Evolutionary conservation across 35 echinoderm and acorn worm species (phyloP), one percentile per base, ranked within the genome.

Genomic region (Eucidaris tribuloides): DNA sequence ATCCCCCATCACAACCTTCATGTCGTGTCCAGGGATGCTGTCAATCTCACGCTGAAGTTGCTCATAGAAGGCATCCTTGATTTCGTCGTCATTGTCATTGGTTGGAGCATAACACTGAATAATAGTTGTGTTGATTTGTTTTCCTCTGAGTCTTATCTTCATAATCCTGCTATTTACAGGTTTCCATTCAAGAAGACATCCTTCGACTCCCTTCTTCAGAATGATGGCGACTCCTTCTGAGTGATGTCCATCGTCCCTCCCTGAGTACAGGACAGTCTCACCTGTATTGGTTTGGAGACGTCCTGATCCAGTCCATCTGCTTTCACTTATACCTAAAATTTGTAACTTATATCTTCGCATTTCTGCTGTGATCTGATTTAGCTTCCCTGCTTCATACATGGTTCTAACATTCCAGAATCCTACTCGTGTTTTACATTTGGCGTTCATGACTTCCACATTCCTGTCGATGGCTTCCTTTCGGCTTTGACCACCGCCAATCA

Each of bases 51-150:
- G n/a, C n/a, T n/a, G n/a, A n/a, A n/a, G n/a, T n/a, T n/a, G n/a
- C n/a, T n/a, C n/a, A n/a, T n/a, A n/a, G n/a, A 5, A 81, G 55
- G 55, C 79, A 50, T 63, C 59, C 23, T 29, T 63, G 28, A 6
- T 63, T 63, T 63, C 59, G 5, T 84, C 82, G 24, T 71, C 82
- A 30, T 20, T 62, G 35, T 71, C 60, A 71, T 71, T 72, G 37
- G 82, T 84, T 46, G 82, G 82, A 43, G 82, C 82, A 46, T 84
- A 84, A 31, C 58, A 35, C 28, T 84, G 82, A 18, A 84, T 5
- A 19, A 84, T 38, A 35, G 82, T 71, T 4, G 42, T 68, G 27
- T 84, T 84, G 42, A 68, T 45, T 7, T 71, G 36, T 22, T 48
- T 34, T 43, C 57, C 58, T 71, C 46, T 71, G 5, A 84, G 20